Conservation (phyloP, 2,113 vertebrate genomes). For the Paramormyrops kingsleyae region DNA sequence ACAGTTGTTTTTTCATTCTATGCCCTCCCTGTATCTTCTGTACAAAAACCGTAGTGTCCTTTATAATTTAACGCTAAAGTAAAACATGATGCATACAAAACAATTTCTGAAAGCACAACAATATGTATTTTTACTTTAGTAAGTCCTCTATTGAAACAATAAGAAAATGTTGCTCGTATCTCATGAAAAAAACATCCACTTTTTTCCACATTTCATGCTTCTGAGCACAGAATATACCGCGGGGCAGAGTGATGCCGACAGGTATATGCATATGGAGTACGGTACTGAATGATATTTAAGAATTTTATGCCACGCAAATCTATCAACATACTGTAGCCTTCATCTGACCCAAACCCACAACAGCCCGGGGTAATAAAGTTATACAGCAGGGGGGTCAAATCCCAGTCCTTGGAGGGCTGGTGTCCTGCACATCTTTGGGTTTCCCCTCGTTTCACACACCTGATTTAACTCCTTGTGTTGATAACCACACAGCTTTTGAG, state of each 20-base stretch:
- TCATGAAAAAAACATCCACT: not conserved
- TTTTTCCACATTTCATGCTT: not conserved
- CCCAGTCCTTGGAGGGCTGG: not conserved
- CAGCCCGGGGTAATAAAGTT: not conserved
- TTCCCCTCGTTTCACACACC: not conserved
- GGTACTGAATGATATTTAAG: not conserved
- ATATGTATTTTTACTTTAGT: not conserved
- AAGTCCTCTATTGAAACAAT: not conserved
- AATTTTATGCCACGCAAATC: not conserved
- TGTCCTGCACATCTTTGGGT: not conserved
- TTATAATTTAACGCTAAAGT: not conserved
- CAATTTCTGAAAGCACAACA: not conserved
- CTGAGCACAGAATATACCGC: not conserved
- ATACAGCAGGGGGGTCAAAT: not conserved
- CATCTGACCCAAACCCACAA: not conserved
- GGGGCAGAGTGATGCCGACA: not conserved
- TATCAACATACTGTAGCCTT: not conserved
- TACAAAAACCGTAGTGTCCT: not conserved
- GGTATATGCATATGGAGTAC: not conserved
- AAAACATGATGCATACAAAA: not conserved
- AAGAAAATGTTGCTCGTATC: not conserved
- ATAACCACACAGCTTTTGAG: not conserved
- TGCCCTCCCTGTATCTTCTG: not conserved
- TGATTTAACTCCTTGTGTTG: not conserved
- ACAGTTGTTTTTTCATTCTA: not conserved